Evolutionary conservation across 2,113 vertebrate species (phyloP), one percentile per base, ranked within the genome.

Genomic region (Sorex fumeus): DNA sequence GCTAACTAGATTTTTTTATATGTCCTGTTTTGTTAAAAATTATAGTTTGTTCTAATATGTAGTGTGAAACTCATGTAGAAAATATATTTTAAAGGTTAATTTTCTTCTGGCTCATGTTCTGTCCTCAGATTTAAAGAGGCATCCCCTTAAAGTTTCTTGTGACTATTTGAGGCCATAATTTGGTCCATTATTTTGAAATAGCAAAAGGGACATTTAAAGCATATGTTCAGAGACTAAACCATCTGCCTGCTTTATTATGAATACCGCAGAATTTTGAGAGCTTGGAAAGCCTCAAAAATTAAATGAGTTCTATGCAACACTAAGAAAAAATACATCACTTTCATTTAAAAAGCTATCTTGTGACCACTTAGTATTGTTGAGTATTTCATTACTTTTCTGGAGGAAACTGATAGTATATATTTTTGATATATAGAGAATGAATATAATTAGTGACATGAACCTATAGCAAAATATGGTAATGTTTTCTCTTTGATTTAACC

Each of bases 221-320:
- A 96, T 97, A 96, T 96, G 96, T 94, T 96, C 84, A 93, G 90
- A 95, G 88, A 89, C 93, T 93, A 95, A 96, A 79, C 96, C 96
- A 96, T 97, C 96, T 97, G 96, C 88, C 87, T 93, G 60, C 88
- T 91, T 96, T 97, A 92, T 95, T 96, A 95, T 94, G 92, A 94
- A 95, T 95, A 93, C 81, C 91, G 78, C 69, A 94, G 81, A 96
- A 91, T 95, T 96, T 88, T 84, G 64, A 95, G 90, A 79, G 87
- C 84, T 93, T 94, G 91, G 94, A 87, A 96, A 95, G 80, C 23
- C 84, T 95, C 60, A 76, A 93, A 94, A 89, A 95, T 87, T 91
- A 84, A 96, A 91, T 76, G 60, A 95, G 86, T 95, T 85, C 86
- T 93, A 36, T 81, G 78, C 62, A 95, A 95, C 64, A 95, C 93